Evolutionary conservation across 2,888 invertebrate species (phyloP).

Genomic region (Thysanoteuthis rhombus): DNA sequence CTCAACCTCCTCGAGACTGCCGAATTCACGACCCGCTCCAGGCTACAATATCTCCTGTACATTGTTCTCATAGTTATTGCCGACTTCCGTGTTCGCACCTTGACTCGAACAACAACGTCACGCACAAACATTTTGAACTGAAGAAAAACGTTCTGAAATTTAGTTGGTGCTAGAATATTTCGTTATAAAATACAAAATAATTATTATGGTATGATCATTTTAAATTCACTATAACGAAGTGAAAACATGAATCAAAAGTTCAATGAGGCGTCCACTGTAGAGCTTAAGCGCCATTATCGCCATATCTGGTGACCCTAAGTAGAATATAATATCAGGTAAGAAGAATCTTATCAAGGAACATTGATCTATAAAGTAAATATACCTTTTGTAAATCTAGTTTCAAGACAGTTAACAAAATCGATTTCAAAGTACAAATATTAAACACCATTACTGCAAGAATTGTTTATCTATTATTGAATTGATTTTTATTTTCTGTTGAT

Average conservation of each 20-base stretch:
- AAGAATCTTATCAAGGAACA: too few species aligned
- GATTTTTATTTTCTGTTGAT: too few species aligned
- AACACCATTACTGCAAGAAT: too few species aligned
- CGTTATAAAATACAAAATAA: background rate
- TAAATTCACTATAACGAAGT: background rate
- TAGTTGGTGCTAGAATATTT: background rate
- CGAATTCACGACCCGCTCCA: background rate
- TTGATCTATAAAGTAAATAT: too few species aligned
- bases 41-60: background rate
- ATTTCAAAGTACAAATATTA: too few species aligned
- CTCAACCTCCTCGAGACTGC: background rate
- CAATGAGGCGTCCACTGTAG: too few species aligned
- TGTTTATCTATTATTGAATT: too few species aligned
- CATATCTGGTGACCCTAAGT: too few species aligned
- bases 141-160: background rate
- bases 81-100: background rate
- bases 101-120: background rate
- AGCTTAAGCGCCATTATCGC: too few species aligned
- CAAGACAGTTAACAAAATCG: too few species aligned
- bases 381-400: too few species aligned
- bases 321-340: too few species aligned
- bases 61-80: background rate
- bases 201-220: background rate
- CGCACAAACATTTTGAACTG: background rate
- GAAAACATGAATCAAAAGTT: background rate